A percentile compares a stretch with the other conserved stretches of the same genome.
Conservation (phyloP, 1,140 invertebrate species). For the Ylistrum balloti region DNA sequence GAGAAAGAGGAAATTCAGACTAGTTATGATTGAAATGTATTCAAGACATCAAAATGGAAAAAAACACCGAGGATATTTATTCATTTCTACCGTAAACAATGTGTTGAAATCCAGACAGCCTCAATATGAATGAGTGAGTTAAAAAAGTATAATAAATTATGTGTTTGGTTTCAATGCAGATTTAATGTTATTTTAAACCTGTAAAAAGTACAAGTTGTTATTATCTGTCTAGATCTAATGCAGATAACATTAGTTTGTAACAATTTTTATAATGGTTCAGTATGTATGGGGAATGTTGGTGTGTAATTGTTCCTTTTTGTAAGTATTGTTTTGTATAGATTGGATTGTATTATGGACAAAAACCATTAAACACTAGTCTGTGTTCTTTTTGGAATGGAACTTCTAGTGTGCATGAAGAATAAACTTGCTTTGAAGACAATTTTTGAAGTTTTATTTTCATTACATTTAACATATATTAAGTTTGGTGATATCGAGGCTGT, state of each 20-base stretch:
- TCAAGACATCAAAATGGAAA: no score
- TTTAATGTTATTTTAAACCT: not conserved
- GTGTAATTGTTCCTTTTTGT: not conserved
- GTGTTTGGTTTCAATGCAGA: not conserved
- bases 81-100: no score
- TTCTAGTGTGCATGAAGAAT: conserved; percentile 31
- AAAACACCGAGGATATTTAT: no score
- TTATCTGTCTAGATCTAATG: not conserved
- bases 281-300: not conserved
- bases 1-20: no score
- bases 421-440: not conserved
- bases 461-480: no score
- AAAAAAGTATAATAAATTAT: not conserved
- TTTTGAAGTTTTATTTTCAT: no score
- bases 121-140: not conserved
- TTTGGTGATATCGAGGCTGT: no score
- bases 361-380: conserved; percentile 23
- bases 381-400: not conserved
- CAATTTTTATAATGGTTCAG: not conserved
- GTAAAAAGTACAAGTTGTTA: not conserved
- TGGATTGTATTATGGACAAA: conserved; percentile 14
- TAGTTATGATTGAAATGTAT: no score
- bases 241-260: no score
- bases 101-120: no score
- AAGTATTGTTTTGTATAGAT: conserved; percentile 9